phyloP scores from a whole-genome alignment of 2,888 invertebrate species.

The Halictus quadricinctus region DNA sequence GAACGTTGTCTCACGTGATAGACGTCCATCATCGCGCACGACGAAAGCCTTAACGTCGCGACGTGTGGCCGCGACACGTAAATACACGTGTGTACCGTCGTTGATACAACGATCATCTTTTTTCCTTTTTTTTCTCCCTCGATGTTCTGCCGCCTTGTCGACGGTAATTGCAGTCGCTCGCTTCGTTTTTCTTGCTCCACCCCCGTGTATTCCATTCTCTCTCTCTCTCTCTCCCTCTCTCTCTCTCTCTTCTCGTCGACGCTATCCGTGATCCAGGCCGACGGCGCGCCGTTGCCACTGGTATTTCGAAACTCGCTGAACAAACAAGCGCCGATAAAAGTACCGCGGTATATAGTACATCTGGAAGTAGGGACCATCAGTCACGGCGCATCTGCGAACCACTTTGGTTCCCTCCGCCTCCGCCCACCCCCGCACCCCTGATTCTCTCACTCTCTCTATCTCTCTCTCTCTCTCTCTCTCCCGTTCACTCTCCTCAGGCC shows the following conservation, averaged over 20 bases:
- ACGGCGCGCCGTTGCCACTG: conserved; percentile 70
- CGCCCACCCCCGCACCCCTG: conserved; percentile 31
- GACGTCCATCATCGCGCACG: conserved; percentile 70
- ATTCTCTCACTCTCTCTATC: not conserved
- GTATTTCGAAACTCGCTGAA: conserved; percentile 76
- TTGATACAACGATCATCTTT: conserved; percentile 64
- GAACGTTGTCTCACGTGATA: conserved; percentile 72
- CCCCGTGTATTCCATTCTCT: not conserved
- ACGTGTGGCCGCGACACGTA: conserved; percentile 53
- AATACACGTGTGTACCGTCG: conserved; percentile 64
- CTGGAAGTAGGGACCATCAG: conserved; percentile 82
- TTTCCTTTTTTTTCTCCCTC: conserved; percentile 43
- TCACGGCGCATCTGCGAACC: conserved; percentile 81
- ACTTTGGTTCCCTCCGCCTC: conserved; percentile 63
- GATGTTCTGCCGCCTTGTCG: conserved; percentile 31
- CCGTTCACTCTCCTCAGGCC: conserved; percentile 10
- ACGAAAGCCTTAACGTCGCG: conserved; percentile 63
- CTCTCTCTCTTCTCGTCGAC: conserved; percentile 13
- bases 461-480: not conserved
- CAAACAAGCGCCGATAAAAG: conserved; percentile 82
- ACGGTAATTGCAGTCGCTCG: conserved; percentile 67
- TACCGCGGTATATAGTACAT: conserved; percentile 78
- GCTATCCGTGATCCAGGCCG: conserved; percentile 62
- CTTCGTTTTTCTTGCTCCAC: conserved; percentile 48
- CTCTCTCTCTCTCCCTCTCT: not conserved